Base-by-base conservation (phyloP, 1,140 invertebrate genomes). In the Lepidurus packardi region DNA sequence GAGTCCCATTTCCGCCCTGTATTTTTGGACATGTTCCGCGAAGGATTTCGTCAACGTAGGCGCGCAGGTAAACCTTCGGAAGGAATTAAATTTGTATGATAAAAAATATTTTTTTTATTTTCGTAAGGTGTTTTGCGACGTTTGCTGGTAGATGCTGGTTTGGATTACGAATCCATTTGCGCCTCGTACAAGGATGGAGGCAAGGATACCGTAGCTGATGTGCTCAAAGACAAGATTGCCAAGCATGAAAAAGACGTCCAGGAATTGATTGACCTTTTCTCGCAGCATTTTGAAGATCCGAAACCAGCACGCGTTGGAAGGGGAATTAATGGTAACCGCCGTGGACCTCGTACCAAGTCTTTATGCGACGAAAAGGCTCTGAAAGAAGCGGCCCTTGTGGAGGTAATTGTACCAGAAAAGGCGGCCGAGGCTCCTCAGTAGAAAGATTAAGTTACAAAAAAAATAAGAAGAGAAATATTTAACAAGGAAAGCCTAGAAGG, bases 1-100 rank as follows among this genome's bases (percentile, higher is more conserved):
- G 78, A 78, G 43, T 73, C 78, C 44, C 78, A 78, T 24, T 78
- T 73, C 73, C 73, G 78, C n/a, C 78, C 78, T 21, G 78, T 78
- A 0, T 78, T 78, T 47, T 73, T 74, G 42, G 78, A 78, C 73
- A 78, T 78, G 78, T 78, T 78, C 73, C 78, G 78, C 13, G 65
- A 78, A 41, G 78, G 78, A 11, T 75, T 74, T n/a, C 74, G 75
- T 25, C 78, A 73, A 13, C 78, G 78, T 7, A 73, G 78, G 13
- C 78, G 78, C 74, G 78, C 78, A 41, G 78, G 73, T 65, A 65
- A 21, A 9, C 16, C 16, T n/a, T 21, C 1, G 6, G 6, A 21
- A 65, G 21, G 13, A 7, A 9, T n/a, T 21, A 13, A 65, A 21
- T 65, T 34, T 11, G 21, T n/a, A 21, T 65, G 6, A 16, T 21